Evolutionary conservation across 2,113 vertebrate genomes (phyloP).

Genomic region (Oryctolagus cuniculus): mOryCun1.1 NC_091432.1:111032501-111033000

Average conservation of each 20-base stretch:
- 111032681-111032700: not conserved
- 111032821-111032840: not conserved
- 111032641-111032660: not conserved
- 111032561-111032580: constrained; percentile 45
- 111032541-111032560: constrained; percentile 89
- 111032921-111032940: not conserved
- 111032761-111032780: not conserved
- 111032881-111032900: not conserved
- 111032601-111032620: not conserved
- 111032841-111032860: not conserved
- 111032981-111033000: constrained; percentile 2
- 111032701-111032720: not conserved
- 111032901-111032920: not conserved
- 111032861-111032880: not conserved
- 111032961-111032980: not conserved
- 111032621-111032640: not conserved
- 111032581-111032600: not conserved
- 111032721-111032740: not conserved
- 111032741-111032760: not conserved
- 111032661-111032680: not conserved
- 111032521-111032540: constrained; percentile 78
- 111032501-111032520: constrained; percentile 94
- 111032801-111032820: constrained; percentile 39
- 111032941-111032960: not conserved
- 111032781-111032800: constrained; percentile 32